Evolutionary conservation across 2,113 vertebrate species (phyloP).

Genomic region (Gobius niger): DNA sequence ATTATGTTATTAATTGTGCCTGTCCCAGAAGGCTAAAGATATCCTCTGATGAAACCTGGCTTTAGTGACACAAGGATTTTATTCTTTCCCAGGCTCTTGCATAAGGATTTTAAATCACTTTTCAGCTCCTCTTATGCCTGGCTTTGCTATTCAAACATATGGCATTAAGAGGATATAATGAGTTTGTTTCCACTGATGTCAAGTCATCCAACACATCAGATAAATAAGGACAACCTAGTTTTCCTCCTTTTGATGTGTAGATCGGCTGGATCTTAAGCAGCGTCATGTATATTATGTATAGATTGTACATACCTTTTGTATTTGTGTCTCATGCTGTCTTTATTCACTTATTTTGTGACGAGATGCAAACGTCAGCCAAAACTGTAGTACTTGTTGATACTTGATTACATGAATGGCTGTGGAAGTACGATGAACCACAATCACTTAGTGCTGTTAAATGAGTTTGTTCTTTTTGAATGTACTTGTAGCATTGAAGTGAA

Average conservation of each 20-base stretch:
- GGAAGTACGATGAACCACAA: conserved; percentile 17
- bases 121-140: background rate
- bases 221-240: background rate
- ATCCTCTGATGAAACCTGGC: conserved; percentile 12
- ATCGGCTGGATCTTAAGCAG: conserved; percentile 11
- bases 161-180: background rate
- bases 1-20: conserved; percentile 28
- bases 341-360: background rate
- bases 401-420: conserved; percentile 8
- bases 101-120: conserved; percentile 6
- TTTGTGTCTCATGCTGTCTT: conserved; percentile 11
- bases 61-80: background rate
- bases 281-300: conserved; percentile 52
- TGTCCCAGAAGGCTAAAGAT: background rate
- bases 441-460: conserved; percentile 16
- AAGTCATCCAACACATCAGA: background rate
- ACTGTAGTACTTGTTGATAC: conserved; percentile 21
- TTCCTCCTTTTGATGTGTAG: conserved; percentile 4
- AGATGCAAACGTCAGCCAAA: conserved; percentile 26
- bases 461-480: conserved; percentile 39
- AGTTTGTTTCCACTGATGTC: background rate
- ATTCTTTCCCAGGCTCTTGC: conserved; percentile 9
- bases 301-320: conserved; percentile 49
- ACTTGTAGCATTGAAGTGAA: conserved; percentile 28
- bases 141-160: background rate